Evolutionary conservation across 2,888 invertebrate genomes (phyloP), one percentile per base, ranked within the genome.

Genomic region (Gandaritis pyraliata): DNA sequence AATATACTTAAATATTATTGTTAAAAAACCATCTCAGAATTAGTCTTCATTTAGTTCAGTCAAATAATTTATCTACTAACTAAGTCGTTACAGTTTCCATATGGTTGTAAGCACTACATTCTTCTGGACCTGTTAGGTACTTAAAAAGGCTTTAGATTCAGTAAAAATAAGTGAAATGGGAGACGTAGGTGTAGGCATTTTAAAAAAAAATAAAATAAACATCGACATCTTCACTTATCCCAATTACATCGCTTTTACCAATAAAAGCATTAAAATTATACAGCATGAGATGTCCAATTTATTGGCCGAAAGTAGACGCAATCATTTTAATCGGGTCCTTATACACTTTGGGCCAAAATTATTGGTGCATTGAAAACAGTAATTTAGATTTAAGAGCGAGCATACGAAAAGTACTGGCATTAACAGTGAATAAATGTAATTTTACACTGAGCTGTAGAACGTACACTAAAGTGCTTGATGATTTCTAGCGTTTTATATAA

Each of bases 271-370:
- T 74, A 82, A 87, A 85, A 86, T 82, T 83, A 85, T 73, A 81
- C 72, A 80, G 76, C 62, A 78, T 85, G 87, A 86, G 86, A 82
- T 86, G 88, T 84, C 85, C 88, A 88, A 88, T 89, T 64, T 86
- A 88, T 80, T 72, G 75, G 54, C 66, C 78, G 68, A 86, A 86
- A 90, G 84, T 88, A 88, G 85, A 76, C 75, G 78, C 87, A 88
- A 90, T 86, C 76, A 83, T 77, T 82, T 82, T 83, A 86, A 87
- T 85, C 69, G 76, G 75, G 82, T 84, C 83, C 82, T 84, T 82
- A 78, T 82, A 78, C 80, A 79, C 78, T 77, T 77, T 71, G 77
- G 76, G 70, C 74, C 74, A 78, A 87, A 86, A 87, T 86, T 85
- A 84, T 83, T 81, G 82, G 75, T 72, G 72, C 75, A 76, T 81